Base-by-base conservation (phyloP, 2,113 vertebrate species). In the Hirundichthys speculiger region DNA sequence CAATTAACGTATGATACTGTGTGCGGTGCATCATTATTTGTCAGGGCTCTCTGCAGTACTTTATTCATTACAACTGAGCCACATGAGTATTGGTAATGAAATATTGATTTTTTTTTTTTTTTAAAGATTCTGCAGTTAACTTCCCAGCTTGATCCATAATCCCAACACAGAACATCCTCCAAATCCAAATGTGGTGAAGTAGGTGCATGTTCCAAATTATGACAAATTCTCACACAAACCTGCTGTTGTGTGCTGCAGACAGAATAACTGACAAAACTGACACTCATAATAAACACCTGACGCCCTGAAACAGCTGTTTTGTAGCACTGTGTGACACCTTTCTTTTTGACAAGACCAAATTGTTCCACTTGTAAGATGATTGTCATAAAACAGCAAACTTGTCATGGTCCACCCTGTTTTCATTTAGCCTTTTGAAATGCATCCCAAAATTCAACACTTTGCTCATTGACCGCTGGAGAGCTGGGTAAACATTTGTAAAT, bases 401-500 rank as follows among this genome's bases (percentile, higher is more conserved):
- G 15, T 47, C 38, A 22, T 38, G 43, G 2, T 79, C 40, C 41
- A 21, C 27, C 14, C 43, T 19, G 30, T 10, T 3, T 34, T 10
- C 30, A 34, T 34, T 19, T 19, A 11, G 20, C 14, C 12, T 55
- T 73, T 77, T 65, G 39, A 78, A 64, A 45, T 9, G 8, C 30
- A 40, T 81, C 54, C 58, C 58, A 75, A 65, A 73, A 45, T 46
- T 22, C 19, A 78, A 79, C 59, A 63, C 57, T 65, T 61, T 69
- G 21, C 64, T 67, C 49, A 58, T 10, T 75, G 54, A 80, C 67
- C 27, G 11, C 20, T 16, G 58, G 16, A 56, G 15, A 61, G 18
- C 51, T 56, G 45, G 6, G 49, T 69, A 75, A 80, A 82, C 69
- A 72, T 19, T 22, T 3, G 10, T 30, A 68, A 82, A 80, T 86